Base-by-base conservation (phyloP, 2,113 vertebrate species). In the Gallinago undulata region DNA sequence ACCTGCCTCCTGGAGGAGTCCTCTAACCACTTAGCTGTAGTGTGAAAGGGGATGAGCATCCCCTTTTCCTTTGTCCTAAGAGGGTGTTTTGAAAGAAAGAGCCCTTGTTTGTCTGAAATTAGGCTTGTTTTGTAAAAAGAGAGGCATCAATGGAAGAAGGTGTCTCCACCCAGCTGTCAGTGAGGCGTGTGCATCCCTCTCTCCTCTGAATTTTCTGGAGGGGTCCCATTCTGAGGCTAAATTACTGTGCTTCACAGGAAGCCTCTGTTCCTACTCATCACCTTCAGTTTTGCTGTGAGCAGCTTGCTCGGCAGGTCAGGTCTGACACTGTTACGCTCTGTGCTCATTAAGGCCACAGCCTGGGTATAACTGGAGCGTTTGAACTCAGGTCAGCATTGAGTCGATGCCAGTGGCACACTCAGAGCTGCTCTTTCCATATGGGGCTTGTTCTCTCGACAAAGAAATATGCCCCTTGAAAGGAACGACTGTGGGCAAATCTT, bases 261-360 rank as follows among this genome's bases (percentile, higher is more conserved):
- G 53, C 13, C 33, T 91, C 35, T 87, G 31, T 66, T 84, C 43
- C 66, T 64, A 53, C 43, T 59, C 22, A 56, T 59, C 57, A 30
- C 53, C 33, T 91, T 82, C 78, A 28, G 45, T 83, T 80, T 35
- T 77, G 55, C 78, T 67, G 43, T 70, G 53, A 41, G 63, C 82
- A 88, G 59, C 75, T 94, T 87, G 57, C 81, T 91, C 25, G 9
- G 67, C 55, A 74, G 81, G 55, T 74, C 33, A n/a, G n/a, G n/a
- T 62, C 78, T 1, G 0, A 33, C 31, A 5, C 41, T 67, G 90
- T 93, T 83, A 80, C 2, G 1, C 75, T 90, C 87, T 0, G 0
- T 90, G 90, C 84, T 90, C 63, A 88, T 96, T 83, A 59, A 90
- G 85, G 84, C 62, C 77, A 87, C 74, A 85, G 53, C 53, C 56